Evolutionary conservation across 2,113 vertebrate species (phyloP).

Genomic region (Camelus bactrianus): DNA sequence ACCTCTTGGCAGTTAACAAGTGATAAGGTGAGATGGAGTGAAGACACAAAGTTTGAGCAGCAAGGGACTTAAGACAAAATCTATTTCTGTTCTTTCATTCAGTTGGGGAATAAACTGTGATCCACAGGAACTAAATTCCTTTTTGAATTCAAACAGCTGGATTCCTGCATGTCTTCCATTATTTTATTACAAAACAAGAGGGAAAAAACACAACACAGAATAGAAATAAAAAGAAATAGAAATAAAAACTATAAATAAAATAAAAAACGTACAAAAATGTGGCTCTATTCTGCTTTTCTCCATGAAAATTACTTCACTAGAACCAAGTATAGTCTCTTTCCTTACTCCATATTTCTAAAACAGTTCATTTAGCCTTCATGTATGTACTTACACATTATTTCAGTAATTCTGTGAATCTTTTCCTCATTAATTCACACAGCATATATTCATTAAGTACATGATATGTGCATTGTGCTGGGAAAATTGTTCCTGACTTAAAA

Average conservation of each 20-base stretch:
- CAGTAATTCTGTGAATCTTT: not conserved
- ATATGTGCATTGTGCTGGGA: not conserved
- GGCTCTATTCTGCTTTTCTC: not conserved
- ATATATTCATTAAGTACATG: not conserved
- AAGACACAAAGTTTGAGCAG: not conserved
- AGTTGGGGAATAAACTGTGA: not conserved
- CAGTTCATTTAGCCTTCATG: not conserved
- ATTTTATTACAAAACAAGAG: not conserved
- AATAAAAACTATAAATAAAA: not conserved
- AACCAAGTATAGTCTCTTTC: not conserved
- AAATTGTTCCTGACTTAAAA: not conserved
- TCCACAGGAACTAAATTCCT: not conserved
- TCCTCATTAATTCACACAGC: not conserved
- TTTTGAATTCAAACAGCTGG: not conserved
- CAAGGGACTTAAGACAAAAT: not conserved
- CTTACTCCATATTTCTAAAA: not conserved
- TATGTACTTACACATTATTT: not conserved
- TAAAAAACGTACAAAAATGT: not conserved
- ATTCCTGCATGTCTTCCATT: not conserved
- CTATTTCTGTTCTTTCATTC: not conserved
- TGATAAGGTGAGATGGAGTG: rapidly evolving
- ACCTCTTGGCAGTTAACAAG: not conserved
- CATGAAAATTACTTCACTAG: not conserved
- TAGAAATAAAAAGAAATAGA: not conserved
- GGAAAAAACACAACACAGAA: not conserved